Evolutionary conservation across 1,140 invertebrate genomes (phyloP), one percentile per base, ranked within the genome.

Genomic region (Scaptomyza graminum): DNA sequence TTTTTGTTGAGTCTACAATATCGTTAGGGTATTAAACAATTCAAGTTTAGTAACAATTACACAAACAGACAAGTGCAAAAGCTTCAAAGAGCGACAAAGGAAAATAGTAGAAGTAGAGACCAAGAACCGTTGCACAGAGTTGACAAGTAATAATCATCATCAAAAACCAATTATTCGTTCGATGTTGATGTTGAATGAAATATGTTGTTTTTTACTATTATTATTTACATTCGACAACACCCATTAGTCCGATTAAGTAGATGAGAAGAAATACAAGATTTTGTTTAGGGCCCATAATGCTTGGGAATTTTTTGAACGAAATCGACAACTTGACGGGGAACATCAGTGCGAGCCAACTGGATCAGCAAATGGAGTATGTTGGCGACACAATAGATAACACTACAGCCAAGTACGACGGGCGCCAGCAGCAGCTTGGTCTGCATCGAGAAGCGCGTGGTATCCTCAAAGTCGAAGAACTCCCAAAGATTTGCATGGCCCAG

Each of bases 381-480:
- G 46, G 79, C 67, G 31, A 80, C 66, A 34, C 71, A 65, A 49
- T 89, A 90, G 16, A 90, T 55, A 12, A 79, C 11, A 16, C 56
- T 69, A 34, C 67, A 75, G 28, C 71, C 13, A 13, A 82, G 13
- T 31, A 80, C 81, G 5, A 90, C 37, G 7, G 84, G 89, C 0
- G 76, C 61, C 13, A 90, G 39, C 0, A 85, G 4, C 12, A 90
- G 46, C 41, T 90, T 90, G 9, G 77, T 75, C 18, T 81, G 74
- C 15, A 71, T 46, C 18, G 73, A 67, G 16, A 79, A 78, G 25
- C 57, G 67, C 8, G 54, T 69, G 13, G 64, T 80, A 31, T 89
- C 89, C 51, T 89, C 75, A n/a, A 79, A 64, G 47, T 90, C 79
- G 22, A 90, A 79, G 51, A 90, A 83, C 15, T 89, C 71, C 68